Percentiles rank a stretch among this genome's conserved stretches.
phyloP scores from a whole-genome alignment of 92 coral and sea anemone genomes.

The Palythoa caribaeorum region DNA sequence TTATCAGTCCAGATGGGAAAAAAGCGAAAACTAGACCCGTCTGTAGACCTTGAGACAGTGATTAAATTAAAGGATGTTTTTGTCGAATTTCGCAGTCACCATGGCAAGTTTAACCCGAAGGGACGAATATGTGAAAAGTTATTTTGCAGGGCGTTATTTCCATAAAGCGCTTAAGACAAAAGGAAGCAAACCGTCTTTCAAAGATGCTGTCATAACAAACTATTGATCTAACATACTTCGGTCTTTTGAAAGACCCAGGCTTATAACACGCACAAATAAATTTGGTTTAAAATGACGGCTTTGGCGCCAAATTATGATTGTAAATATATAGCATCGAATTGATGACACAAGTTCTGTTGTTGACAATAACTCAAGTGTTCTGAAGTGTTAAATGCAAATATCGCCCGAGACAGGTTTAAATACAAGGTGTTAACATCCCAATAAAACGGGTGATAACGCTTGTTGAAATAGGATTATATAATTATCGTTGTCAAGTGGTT shows the following conservation, averaged over 20 bases:
- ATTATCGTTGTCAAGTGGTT: constrained; percentile 46
- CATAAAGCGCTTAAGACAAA: constrained; percentile 41
- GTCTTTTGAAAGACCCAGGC: constrained; percentile 4
- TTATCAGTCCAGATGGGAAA: not conserved
- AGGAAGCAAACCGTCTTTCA: not conserved
- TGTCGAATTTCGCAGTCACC: constrained; percentile 13
- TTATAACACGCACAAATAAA: not conserved
- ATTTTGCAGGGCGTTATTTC: constrained; percentile 12
- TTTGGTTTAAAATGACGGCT: not conserved
- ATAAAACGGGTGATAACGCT: constrained; percentile 29
- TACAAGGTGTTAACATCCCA: constrained; percentile 16
- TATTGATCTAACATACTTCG: constrained; percentile 20
- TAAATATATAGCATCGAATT: not conserved
- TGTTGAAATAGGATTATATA: constrained; percentile 63
- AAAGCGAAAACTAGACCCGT: not conserved
- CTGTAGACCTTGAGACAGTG: not conserved
- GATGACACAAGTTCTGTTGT: not conserved
- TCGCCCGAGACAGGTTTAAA: not conserved
- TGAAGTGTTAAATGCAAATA: constrained; percentile 5
- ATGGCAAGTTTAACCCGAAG: constrained; percentile 6
- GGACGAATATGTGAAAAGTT: constrained; percentile 3
- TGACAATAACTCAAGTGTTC: not conserved
- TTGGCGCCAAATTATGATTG: constrained; percentile 31
- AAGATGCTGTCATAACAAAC: constrained; percentile 40
- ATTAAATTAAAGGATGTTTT: not conserved